Evolutionary conservation across 1,140 invertebrate species (phyloP), one percentile per base, ranked within the genome.

Genomic region (Drosophila carrolli): DNA sequence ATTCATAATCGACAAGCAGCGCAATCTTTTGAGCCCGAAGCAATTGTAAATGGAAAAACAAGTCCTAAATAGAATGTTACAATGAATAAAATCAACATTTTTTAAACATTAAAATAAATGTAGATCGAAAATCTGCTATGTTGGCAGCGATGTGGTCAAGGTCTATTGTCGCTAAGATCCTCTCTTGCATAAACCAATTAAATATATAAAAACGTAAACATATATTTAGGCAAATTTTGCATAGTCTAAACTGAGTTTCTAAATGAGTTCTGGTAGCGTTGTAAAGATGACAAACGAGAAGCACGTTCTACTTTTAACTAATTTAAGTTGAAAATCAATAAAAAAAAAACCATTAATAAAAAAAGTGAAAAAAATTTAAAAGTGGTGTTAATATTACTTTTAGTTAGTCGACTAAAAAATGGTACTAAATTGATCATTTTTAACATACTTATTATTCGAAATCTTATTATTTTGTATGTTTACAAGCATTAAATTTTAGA

Each of bases 1-100:
- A 86, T 88, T 86, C 83, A 77, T 51, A 65, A 76, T 59, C 62
- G 82, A 82, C 79, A 59, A 86, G 62, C 75, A 88, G 83, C 82
- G 73, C 66, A 75, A 59, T 51, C 61, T 68, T 53, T 57, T 51
- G 44, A 85, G 60, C 75, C 75, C 40, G 51, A 65, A 53, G 57
- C 65, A 74, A 56, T 63, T 89, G 72, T 66, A 53, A 68, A 66
- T 65, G 57, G 50, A 77, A 47, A 37, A 37, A 44, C 14, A 14
- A 27, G 27, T 58, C 56, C 46, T 51, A 54, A 53, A 58, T 27
- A 35, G 58, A 63, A 47, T 57, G 50, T 58, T 47, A 44, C 46
- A 47, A 43, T 48, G n/a, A 85, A 75, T 68, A 66, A 75, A 41
- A 57, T 41, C 53, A n/a, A 54, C 10, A 35, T 47, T 63, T 74